These are phyloP conservation scores for Xestia sexstrigata DNA, from an alignment of 2,888 invertebrate species.

Conservation along the genomic window DNA sequence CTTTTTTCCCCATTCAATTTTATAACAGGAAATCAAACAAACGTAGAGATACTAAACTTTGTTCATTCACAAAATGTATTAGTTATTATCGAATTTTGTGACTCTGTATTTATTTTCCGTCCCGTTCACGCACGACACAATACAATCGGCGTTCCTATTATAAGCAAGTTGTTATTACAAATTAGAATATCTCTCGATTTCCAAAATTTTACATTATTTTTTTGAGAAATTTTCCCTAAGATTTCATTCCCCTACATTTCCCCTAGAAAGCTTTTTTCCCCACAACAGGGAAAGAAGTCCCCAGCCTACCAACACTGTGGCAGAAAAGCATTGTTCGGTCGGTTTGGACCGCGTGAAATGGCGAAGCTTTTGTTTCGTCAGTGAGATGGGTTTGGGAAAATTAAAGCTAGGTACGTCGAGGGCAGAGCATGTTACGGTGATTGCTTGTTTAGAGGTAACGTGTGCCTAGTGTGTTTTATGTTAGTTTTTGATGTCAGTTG, in stretches of 20 bases:
- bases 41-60: neutral
- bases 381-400: constrained; percentile 87
- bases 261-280: neutral
- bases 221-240: neutral
- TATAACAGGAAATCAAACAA: neutral
- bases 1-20: rapidly evolving
- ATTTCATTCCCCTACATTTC: neutral
- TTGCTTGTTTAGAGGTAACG: constrained; percentile 83
- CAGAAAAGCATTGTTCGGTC: constrained; percentile 86
- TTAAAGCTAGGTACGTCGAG: constrained; percentile 87
- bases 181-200: neutral
- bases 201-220: neutral
- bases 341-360: constrained; percentile 89
- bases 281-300: neutral
- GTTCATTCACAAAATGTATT: neutral
- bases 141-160: neutral
- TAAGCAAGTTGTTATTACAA: neutral
- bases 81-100: neutral
- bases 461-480: constrained; percentile 64
- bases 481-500: constrained; percentile 60
- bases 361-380: constrained; percentile 85
- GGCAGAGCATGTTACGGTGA: constrained; percentile 81
- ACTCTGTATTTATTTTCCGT: neutral
- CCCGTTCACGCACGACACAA: neutral
- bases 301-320: constrained; percentile 58